Evolutionary conservation across 2,888 invertebrate genomes (phyloP).

Genomic region (Merodon equestris): DNA sequence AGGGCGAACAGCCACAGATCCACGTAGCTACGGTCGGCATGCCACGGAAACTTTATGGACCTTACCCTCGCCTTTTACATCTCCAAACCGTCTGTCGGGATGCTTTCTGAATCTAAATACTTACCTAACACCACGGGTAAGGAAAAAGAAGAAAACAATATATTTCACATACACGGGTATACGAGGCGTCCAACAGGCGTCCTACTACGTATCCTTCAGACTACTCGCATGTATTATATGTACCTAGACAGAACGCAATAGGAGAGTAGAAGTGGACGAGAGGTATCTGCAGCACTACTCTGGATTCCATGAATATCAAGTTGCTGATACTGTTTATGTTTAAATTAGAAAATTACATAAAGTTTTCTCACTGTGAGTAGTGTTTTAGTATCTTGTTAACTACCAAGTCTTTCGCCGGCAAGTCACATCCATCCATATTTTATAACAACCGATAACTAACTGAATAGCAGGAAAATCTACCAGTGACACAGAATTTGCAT

Average conservation of each 20-base stretch:
- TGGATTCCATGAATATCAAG: too few relatives aligned
- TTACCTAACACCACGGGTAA: slow-evolving; percentile 37
- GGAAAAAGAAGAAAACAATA: slow-evolving; percentile 27
- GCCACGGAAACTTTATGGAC: slow-evolving; percentile 29
- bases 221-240: too few relatives aligned
- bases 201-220: too few relatives aligned
- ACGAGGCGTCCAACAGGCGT: not conserved
- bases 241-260: too few relatives aligned
- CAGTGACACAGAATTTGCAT: slow-evolving; percentile 43
- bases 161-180: slow-evolving; percentile 42
- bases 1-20: not conserved
- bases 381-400: not conserved
- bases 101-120: slow-evolving; percentile 40
- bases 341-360: slow-evolving; percentile 60
- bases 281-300: too few relatives aligned
- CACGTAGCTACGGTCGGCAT: slow-evolving; percentile 3
- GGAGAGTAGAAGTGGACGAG: too few relatives aligned
- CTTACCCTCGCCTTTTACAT: not conserved
- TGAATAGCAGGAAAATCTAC: slow-evolving; percentile 56
- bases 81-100: slow-evolving; percentile 13
- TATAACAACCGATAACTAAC: slow-evolving; percentile 66
- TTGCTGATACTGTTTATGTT: slow-evolving; percentile 31
- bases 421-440: slow-evolving; percentile 53
- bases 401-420: not conserved
- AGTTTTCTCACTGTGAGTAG: slow-evolving; percentile 60